Evolutionary conservation across 2,113 vertebrate species (phyloP).

Genomic region (Chrysemys picta): DNA sequence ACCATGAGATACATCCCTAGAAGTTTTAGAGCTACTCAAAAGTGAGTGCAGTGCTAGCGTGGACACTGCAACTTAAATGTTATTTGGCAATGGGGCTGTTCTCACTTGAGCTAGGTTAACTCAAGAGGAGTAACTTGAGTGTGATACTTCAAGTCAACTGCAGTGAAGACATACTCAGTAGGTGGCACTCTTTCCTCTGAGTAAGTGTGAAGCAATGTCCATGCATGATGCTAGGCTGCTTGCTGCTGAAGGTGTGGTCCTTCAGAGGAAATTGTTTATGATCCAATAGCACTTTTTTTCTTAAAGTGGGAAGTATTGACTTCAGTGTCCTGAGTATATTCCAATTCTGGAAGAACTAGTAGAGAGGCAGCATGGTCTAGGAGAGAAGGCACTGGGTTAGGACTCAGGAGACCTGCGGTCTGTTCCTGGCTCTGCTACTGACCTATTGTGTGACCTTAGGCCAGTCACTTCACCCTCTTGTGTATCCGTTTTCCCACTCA

Average conservation of each 20-base stretch:
- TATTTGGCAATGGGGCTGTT: background rate
- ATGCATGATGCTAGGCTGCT: background rate
- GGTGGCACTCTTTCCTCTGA: background rate
- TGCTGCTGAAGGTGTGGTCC: background rate
- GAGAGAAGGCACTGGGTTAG: background rate
- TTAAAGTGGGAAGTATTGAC: background rate
- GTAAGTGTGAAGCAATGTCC: background rate
- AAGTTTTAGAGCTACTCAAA: background rate
- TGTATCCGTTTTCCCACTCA: background rate
- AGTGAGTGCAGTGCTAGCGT: background rate
- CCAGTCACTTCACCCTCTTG: background rate
- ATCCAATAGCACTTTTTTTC: background rate
- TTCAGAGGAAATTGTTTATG: background rate
- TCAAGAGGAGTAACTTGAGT: background rate
- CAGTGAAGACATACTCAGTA: background rate
- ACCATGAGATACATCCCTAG: background rate
- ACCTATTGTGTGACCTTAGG: background rate
- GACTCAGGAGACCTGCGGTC: too few species aligned
- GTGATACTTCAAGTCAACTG: background rate
- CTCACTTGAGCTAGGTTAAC: background rate
- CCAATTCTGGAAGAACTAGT: background rate
- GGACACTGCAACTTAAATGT: background rate
- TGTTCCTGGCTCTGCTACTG: background rate
- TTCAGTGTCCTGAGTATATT: background rate
- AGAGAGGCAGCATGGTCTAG: background rate